Conservation (phyloP, 64 coral and sea anemone species). For the Montipora sp. region DNA sequence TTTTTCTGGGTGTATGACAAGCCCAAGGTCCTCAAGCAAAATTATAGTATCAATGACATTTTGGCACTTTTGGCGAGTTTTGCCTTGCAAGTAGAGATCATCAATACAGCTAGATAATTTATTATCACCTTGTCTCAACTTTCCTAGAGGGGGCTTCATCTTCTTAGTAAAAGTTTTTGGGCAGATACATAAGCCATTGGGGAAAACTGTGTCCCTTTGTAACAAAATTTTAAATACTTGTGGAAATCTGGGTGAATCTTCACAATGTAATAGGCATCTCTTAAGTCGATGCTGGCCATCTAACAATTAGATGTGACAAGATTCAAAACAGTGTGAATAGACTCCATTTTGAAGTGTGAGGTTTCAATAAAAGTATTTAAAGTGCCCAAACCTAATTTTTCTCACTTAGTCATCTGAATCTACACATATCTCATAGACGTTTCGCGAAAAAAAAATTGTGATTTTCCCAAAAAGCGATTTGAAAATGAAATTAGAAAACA, state of each 20-base stretch:
- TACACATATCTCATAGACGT: no score
- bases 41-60: slow-evolving; percentile 28
- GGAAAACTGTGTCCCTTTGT: slow-evolving; percentile 23
- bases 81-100: slow-evolving; percentile 60
- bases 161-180: slow-evolving; percentile 42
- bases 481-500: no score
- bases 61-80: slow-evolving; percentile 4
- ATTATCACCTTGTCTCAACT: neutral
- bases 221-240: slow-evolving; percentile 9
- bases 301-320: slow-evolving; percentile 20
- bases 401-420: no score
- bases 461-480: no score
- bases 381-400: no score
- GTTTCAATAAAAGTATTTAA: neutral
- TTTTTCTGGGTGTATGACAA: slow-evolving; percentile 32
- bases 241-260: slow-evolving; percentile 6
- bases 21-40: slow-evolving; percentile 32
- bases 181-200: slow-evolving; percentile 48
- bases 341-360: slow-evolving; percentile 35
- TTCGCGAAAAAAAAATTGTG: no score
- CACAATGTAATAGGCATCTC: slow-evolving; percentile 34
- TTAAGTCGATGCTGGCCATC: slow-evolving; percentile 33
- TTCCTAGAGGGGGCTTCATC: slow-evolving; percentile 17
- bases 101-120: slow-evolving; percentile 56
- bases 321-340: slow-evolving; percentile 14